Evolutionary conservation across 2,113 vertebrate genomes (phyloP).

Genomic region (Gambusia holbrooki): DNA sequence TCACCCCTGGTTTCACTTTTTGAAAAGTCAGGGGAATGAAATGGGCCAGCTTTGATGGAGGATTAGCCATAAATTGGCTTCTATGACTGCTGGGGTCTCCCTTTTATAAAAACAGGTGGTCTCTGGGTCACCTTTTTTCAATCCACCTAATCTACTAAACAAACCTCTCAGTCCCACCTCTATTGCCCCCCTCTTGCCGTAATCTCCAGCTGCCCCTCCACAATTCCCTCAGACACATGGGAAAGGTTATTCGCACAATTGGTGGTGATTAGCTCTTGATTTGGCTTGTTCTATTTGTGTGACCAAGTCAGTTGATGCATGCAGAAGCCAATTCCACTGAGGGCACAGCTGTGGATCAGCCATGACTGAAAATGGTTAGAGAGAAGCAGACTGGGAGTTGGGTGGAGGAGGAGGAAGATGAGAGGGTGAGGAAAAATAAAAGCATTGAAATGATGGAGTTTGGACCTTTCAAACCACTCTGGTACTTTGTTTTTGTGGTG

Average conservation of each 20-base stretch:
- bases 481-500: conserved; percentile 38
- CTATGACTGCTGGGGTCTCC: conserved; percentile 45
- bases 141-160: conserved; percentile 44
- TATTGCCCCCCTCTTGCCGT: neutral
- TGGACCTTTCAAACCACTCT: neutral
- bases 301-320: conserved; percentile 57
- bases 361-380: conserved; percentile 45
- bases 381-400: conserved; percentile 44
- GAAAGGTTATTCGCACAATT: conserved; percentile 76
- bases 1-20: conserved; percentile 46
- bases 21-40: conserved; percentile 40
- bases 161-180: conserved; percentile 37
- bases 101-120: conserved; percentile 71
- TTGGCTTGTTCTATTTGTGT: conserved; percentile 58
- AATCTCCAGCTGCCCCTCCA: conserved; percentile 17
- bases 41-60: conserved; percentile 49
- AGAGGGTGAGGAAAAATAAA: conserved; percentile 13
- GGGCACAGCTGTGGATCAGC: conserved; percentile 52
- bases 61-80: conserved; percentile 63
- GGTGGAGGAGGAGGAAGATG: conserved; percentile 1
- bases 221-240: conserved; percentile 53
- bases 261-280: conserved; percentile 74
- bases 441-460: neutral
- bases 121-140: conserved; percentile 57
- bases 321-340: conserved; percentile 35